These are phyloP conservation scores for Leptarthrus brevirostris DNA, from an alignment of 2,888 invertebrate species.

Conservation along the genomic window DNA sequence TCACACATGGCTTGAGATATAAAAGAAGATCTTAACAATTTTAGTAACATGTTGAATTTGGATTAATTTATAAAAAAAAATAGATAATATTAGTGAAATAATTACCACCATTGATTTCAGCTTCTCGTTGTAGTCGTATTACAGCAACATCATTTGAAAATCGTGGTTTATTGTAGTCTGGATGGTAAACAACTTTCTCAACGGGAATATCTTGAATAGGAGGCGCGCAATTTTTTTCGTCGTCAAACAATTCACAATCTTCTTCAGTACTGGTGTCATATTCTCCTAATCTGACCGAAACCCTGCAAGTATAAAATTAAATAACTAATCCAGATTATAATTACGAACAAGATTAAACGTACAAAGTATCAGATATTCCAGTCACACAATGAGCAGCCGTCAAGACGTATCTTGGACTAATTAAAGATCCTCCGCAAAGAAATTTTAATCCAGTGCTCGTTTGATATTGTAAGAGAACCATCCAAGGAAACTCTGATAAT, in stretches of 20 bases:
- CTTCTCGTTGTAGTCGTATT: conserved; percentile 64
- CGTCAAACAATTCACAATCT: conserved; percentile 60
- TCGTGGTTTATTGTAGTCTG: conserved; percentile 65
- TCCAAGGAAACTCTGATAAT: conserved; percentile 79
- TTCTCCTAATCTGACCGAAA: conserved; percentile 66
- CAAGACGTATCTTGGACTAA: conserved; percentile 60
- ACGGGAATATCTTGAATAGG: conserved; percentile 65
- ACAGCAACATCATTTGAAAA: conserved; percentile 72
- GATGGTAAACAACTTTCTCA: conserved; percentile 67
- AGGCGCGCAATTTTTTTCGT: conserved; percentile 61
- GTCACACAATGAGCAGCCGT: conserved; percentile 63
- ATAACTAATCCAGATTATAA: too few relatives aligned
- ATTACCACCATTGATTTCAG: conserved; percentile 56
- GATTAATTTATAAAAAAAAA: too few relatives aligned
- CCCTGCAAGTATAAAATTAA: conserved; percentile 55
- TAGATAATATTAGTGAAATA: too few relatives aligned
- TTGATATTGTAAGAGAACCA: conserved; percentile 77
- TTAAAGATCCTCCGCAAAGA: conserved; percentile 64
- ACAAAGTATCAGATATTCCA: conserved; percentile 55
- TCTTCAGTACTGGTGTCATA: conserved; percentile 59
- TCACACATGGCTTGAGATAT: too few relatives aligned
- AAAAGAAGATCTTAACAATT: too few relatives aligned
- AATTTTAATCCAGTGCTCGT: conserved; percentile 59
- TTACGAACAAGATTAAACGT: conserved; percentile 54
- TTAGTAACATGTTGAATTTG: too few relatives aligned